Percentiles rank a stretch among this genome's conserved stretches.
These are phyloP conservation scores for Cataglyphis rosenhaueri DNA, from an alignment of 2,888 invertebrate genomes.

Conservation along the genomic window DNA sequence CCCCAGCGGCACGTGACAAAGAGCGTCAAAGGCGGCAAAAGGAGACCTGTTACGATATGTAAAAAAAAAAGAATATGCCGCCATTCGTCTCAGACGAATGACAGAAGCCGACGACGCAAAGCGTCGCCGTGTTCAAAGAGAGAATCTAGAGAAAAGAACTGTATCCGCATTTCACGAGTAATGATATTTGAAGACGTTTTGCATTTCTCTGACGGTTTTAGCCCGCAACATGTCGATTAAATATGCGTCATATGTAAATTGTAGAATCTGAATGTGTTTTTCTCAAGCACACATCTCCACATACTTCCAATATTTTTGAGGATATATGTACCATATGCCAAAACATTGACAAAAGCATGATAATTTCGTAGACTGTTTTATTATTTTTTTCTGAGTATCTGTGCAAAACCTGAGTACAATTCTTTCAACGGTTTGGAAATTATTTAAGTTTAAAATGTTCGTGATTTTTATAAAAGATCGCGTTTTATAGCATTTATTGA, in stretches of 20 bases:
- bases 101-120: slow-evolving; percentile 2
- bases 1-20: slow-evolving; percentile 64
- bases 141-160: slow-evolving; percentile 41
- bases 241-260: not conserved
- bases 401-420: too few relatives aligned
- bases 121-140: slow-evolving; percentile 25
- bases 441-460: too few relatives aligned
- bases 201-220: slow-evolving; percentile 3
- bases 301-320: not conserved
- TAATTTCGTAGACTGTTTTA: too few relatives aligned
- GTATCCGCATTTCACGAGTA: slow-evolving; percentile 48
- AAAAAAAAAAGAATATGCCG: slow-evolving; percentile 58
- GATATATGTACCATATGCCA: not conserved
- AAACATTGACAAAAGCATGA: too few relatives aligned
- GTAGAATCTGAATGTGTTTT: not conserved
- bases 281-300: not conserved
- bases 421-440: too few relatives aligned
- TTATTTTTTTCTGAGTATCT: too few relatives aligned
- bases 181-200: not conserved
- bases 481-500: too few relatives aligned
- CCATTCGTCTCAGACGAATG: slow-evolving; percentile 48
- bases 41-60: slow-evolving; percentile 71
- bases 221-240: slow-evolving; percentile 10
- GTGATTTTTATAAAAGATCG: too few relatives aligned
- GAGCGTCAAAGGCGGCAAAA: slow-evolving; percentile 71